Conservation (phyloP, 2,797 vertebrate species). For the Falco columbarius region DNA sequence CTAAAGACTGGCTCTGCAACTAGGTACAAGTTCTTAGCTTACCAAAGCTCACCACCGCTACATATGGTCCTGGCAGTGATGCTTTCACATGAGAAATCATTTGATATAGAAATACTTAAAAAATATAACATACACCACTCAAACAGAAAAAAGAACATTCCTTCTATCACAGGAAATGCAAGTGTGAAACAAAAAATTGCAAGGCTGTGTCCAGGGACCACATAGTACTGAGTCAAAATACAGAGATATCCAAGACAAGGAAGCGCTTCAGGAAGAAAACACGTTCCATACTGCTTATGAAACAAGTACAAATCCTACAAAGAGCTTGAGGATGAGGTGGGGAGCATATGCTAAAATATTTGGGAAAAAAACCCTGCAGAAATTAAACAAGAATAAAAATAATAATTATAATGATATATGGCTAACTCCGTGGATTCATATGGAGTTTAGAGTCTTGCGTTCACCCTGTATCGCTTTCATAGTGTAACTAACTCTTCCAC, state of each 20-base stretch:
- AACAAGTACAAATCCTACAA: not conserved
- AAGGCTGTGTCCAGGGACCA: not conserved
- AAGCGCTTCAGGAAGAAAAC: not conserved
- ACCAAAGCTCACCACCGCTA: not conserved
- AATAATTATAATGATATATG: not conserved
- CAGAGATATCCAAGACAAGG: not conserved
- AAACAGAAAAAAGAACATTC: not conserved
- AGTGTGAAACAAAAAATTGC: not conserved
- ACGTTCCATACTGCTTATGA: not conserved
- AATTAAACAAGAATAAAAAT: not conserved
- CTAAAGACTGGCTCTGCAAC: not conserved
- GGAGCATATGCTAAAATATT: not conserved
- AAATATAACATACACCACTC: not conserved
- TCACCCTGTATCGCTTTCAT: not conserved
- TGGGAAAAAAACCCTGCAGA: not conserved
- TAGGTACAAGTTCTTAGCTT: not conserved
- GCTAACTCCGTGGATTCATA: not conserved
- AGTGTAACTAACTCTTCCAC: not conserved
- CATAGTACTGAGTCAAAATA: not conserved
- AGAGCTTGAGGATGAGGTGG: not conserved
- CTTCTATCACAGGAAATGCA: not conserved
- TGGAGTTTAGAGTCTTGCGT: not conserved
- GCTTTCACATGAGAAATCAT: not conserved
- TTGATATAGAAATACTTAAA: not conserved
- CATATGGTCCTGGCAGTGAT: not conserved